These are phyloP conservation scores for Cheilosia vernalis DNA, from an alignment of 2,888 invertebrate species.

Conservation along the genomic window DNA sequence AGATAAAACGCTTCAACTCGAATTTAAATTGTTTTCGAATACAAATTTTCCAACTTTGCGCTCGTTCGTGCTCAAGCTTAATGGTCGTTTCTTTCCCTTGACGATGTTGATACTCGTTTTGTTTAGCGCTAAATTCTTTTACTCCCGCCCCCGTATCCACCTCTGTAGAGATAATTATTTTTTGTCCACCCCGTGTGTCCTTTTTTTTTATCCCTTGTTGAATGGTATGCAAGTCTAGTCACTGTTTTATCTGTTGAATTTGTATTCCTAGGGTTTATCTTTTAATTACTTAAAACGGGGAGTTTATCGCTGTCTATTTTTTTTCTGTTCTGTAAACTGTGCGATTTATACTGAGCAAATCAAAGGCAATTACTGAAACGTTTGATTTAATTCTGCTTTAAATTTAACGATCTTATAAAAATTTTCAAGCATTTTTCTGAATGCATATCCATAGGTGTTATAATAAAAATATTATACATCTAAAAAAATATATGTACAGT, in stretches of 20 bases:
- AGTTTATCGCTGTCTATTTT: conserved; percentile 6
- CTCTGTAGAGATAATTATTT: conserved; percentile 13
- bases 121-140: neutral
- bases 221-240: conserved; percentile 14
- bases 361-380: too few relatives aligned
- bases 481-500: neutral
- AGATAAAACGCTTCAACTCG: conserved; percentile 75
- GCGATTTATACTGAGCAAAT: neutral
- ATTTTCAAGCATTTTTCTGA: conserved; percentile 7
- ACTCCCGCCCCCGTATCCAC: neutral
- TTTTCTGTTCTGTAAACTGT: neutral
- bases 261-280: conserved; percentile 40
- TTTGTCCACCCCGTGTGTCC: neutral
- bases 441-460: conserved; percentile 26
- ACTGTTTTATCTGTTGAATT: conserved; percentile 30
- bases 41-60: conserved; percentile 61
- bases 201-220: conserved; percentile 21
- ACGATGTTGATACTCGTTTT: conserved; percentile 53
- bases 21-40: conserved; percentile 76
- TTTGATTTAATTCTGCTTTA: too few relatives aligned
- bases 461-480: neutral
- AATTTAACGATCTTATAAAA: neutral
- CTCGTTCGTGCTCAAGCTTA: conserved; percentile 63
- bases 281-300: conserved; percentile 53
- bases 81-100: conserved; percentile 53